Evolutionary conservation across 1,140 invertebrate species (phyloP), one percentile per base, ranked within the genome.

Genomic region (Nasonia longicornis): DNA sequence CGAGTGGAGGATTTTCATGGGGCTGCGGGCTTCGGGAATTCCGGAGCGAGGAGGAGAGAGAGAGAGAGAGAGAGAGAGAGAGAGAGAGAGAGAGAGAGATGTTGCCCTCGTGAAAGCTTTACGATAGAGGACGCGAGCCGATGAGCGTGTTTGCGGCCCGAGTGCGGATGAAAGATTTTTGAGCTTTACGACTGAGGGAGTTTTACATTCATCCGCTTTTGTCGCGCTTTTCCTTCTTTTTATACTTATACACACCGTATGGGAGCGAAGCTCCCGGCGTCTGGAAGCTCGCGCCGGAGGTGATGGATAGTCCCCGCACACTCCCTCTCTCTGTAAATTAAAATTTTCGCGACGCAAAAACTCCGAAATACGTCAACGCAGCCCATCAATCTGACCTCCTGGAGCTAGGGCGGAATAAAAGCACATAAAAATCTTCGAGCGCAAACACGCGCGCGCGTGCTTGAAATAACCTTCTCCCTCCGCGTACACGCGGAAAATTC

Each of bases 401-500:
- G 2, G 3, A 35, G 31, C 31, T 3, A 35, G 31, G 31, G 31
- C 3, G 31, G 4, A 35, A 35, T 35, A 35, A 35, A 35, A 35
- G 31, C 31, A 35, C 31, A 35, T 35, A 35, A 35, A 35, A 35
- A 35, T 35, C 31, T 35, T 35, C 31, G 4, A 35, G 3, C 31
- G 38, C 38, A 42, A 42, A 42, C 38, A 11, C 38, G 38, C 38
- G 8, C 38, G 38, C 38, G 38, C 10, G 10, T 1, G 38, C 38
- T 42, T 42, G 38, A 42, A 42, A 42, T 42, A 42, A 42, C 7
- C 38, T 42, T 11, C 2, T 35, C 16, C 29, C 52, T 67, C 31
- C 31, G 31, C 45, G 20, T 31, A 2, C 42, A 71, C 12, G 70
- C n/a, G 26, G 77, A 73, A 66, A 80, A 74, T 66, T 80, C 71